Evolutionary conservation across 37 sponge, comb jelly and placozoan species (phyloP).

Genomic region (Aplysina aerophoba): DNA sequence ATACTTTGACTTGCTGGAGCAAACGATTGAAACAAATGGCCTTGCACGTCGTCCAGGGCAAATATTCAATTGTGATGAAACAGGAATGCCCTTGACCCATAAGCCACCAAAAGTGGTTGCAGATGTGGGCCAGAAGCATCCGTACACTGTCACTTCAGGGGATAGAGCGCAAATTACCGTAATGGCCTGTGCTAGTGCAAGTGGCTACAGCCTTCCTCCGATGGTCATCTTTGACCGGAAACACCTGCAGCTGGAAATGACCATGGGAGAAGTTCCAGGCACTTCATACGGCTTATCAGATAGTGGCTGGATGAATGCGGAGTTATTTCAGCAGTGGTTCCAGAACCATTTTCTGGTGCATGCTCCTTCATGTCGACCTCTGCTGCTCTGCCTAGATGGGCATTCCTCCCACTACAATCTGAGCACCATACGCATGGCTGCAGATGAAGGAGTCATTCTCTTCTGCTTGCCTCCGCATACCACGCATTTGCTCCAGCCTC

Average conservation of each 20-base stretch:
- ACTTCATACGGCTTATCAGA: constrained; percentile 46
- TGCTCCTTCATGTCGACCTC: constrained; percentile 43
- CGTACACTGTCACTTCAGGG: constrained; percentile 27
- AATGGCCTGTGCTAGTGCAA: constrained; percentile 56
- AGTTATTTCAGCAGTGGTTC: constrained; percentile 52
- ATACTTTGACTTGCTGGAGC: constrained; percentile 47
- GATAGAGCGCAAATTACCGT: constrained; percentile 53
- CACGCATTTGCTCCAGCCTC: constrained; percentile 53
- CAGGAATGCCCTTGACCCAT: constrained; percentile 36
- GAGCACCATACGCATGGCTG: constrained; percentile 34
- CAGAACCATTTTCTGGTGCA: constrained; percentile 43
- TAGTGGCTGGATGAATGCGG: constrained; percentile 50
- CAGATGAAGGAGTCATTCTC: constrained; percentile 32
- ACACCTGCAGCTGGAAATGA: constrained; percentile 18
- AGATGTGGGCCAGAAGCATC: not conserved
- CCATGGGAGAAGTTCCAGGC: constrained; percentile 47
- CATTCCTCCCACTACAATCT: constrained; percentile 40
- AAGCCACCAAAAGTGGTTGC: constrained; percentile 33
- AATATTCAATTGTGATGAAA: constrained; percentile 52
- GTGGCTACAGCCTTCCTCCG: constrained; percentile 55
- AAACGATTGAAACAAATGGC: constrained; percentile 33
- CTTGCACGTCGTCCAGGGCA: constrained; percentile 36
- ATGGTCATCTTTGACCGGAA: constrained; percentile 52
- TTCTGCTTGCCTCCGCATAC: constrained; percentile 48
- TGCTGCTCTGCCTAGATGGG: too few relatives aligned